A percentile compares a stretch with the other conserved stretches of the same genome.
phyloP scores from a whole-genome alignment of 2,797 vertebrate genomes.

The Acanthiza pusilla region DNA sequence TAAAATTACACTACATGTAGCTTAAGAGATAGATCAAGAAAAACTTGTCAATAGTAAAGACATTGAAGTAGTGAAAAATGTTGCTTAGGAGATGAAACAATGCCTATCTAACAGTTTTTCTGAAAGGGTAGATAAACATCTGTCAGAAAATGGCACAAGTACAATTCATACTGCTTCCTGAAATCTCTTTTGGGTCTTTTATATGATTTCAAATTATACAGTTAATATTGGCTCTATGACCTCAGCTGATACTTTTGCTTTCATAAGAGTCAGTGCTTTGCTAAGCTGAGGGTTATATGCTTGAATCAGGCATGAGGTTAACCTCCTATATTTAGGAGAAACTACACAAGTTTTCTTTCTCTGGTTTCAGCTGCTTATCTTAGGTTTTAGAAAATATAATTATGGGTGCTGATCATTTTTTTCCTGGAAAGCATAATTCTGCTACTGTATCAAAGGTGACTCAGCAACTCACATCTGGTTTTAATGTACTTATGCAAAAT shows the following conservation, averaged over 20 bases:
- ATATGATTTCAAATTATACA: not conserved
- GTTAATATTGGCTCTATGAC: not conserved
- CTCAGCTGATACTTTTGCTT: not conserved
- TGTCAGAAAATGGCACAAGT: not conserved
- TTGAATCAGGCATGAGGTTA: not conserved
- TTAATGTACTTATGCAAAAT: not conserved
- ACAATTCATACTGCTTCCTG: not conserved
- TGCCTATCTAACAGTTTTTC: not conserved
- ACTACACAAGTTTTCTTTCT: not conserved
- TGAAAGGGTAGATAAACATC: not conserved
- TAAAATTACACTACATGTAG: not conserved
- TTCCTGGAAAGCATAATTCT: constrained; percentile 11
- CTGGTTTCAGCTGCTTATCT: not conserved
- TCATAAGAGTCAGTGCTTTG: not conserved
- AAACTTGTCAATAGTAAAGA: not conserved
- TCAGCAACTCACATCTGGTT: not conserved
- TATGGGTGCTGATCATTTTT: not conserved
- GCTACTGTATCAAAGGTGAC: not conserved
- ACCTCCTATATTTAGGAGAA: not conserved
- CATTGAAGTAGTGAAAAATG: not conserved
- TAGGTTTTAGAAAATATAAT: not conserved
- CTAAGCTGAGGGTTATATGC: not conserved
- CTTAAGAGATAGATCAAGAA: not conserved
- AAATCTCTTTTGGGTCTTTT: not conserved
- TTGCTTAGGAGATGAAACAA: not conserved